Evolutionary conservation across 2,888 invertebrate genomes (phyloP), one percentile per base, ranked within the genome.

Genomic region (Macrosoma leucophasiata): DNA sequence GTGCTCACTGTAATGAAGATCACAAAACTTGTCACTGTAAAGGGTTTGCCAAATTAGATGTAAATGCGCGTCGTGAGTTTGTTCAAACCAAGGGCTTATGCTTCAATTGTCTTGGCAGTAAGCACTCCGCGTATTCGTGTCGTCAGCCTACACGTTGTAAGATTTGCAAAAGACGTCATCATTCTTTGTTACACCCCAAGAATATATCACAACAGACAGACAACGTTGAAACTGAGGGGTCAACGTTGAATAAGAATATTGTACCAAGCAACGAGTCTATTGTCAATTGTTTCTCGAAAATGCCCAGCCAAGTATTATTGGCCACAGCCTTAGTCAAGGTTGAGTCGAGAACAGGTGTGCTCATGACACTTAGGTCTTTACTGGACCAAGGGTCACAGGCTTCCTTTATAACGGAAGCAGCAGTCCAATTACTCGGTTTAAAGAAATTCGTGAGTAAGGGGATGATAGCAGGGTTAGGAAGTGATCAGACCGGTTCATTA

Each of bases 321-420:
- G 50, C 52, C 4, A 55, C 52, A 3, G 52, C 56, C 8, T 10
- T 50, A 15, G 40, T 53, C 13, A 36, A 48, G 11, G 41, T 42
- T 13, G 20, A 42, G 26, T 43, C 47, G 4, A 39, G 31, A 15
- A 27, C 19, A 8, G 36, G 29, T 5, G 5, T 17, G 4, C 13
- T 8, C 19, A 25, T 17, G 5, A 11, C 19, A 13, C 10, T 36
- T 9, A 22, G 33, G 13, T 26, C 36, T 8, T 21, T 37, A n/a
- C 21, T 41, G 12, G 41, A 41, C 30, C 41, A 36, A 19, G 36
- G 34, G 5, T 41, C 36, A 5, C 41, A 37, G 9, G 23, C 20
- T 4, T 41, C 41, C 1, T 41, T 41, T 21, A 21, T 34, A 7
- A 34, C 41, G 3, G 37, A 41, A 19, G 28, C 37, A 10, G 19